Conservation (phyloP, 2,888 invertebrate species). For the Omphaloscelis lunosa region DNA sequence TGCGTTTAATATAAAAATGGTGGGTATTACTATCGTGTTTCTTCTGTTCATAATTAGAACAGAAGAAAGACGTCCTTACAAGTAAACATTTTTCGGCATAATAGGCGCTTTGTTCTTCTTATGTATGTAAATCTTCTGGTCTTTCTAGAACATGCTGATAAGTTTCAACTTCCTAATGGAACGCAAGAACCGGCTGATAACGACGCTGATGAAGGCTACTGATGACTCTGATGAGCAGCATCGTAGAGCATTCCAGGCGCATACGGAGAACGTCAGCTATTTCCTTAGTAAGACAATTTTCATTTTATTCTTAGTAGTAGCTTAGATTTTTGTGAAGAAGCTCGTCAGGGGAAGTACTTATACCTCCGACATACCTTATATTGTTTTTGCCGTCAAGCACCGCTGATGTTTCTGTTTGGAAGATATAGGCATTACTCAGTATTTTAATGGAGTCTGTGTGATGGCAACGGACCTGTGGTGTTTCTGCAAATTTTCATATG, state of each 20-base stretch:
- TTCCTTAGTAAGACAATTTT: conserved; percentile 90
- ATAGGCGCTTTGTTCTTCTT: neutral
- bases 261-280: conserved; percentile 93
- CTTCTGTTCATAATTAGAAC: neutral
- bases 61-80: neutral
- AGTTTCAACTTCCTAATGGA: conserved; percentile 92
- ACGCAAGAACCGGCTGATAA: conserved; percentile 92
- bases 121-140: neutral
- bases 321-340: neutral
- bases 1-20: neutral
- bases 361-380: neutral
- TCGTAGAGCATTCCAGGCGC: conserved; percentile 93
- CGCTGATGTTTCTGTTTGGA: neutral
- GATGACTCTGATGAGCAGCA: conserved; percentile 94
- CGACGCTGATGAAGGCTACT: conserved; percentile 92
- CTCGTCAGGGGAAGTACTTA: neutral
- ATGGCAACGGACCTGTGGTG: no score
- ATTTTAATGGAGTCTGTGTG: no score
- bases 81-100: no score
- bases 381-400: neutral
- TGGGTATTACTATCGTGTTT: neutral
- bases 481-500: no score
- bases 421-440: no score
- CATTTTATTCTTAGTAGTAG: neutral
- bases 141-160: conserved; percentile 87